phyloP scores from a whole-genome alignment of 2,888 invertebrate genomes.

The Euproctis similis region DNA sequence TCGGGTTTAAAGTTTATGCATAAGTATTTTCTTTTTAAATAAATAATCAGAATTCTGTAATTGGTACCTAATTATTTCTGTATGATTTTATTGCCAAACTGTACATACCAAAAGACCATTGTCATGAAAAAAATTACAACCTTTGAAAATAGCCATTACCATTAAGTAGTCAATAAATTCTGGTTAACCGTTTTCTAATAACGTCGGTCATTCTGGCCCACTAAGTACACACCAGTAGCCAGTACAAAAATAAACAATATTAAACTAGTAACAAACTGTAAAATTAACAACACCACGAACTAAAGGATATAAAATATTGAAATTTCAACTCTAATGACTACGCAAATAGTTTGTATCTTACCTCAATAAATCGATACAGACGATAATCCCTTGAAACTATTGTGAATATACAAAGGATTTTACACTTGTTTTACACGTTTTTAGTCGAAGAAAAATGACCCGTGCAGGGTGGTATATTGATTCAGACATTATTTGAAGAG shows the following conservation, averaged over 20 bases:
- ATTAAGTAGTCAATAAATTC: too few species aligned
- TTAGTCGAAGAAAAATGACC: conserved; percentile 18
- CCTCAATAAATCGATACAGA: conserved; percentile 21
- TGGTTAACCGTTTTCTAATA: neutral
- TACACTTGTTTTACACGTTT: neutral
- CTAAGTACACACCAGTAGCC: conserved; percentile 14
- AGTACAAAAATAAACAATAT: conserved; percentile 20
- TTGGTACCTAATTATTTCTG: too few species aligned
- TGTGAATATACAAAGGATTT: conserved; percentile 16
- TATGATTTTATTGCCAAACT: too few species aligned
- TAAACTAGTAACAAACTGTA: conserved; percentile 23
- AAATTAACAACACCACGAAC: conserved; percentile 26
- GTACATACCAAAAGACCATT: too few species aligned
- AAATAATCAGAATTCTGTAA: too few species aligned
- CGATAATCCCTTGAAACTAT: conserved; percentile 15
- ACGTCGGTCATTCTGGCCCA: neutral
- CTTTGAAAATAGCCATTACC: too few species aligned
- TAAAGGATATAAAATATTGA: conserved; percentile 41
- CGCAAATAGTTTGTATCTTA: conserved; percentile 46
- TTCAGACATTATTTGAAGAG: conserved; percentile 54
- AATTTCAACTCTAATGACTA: conserved; percentile 46
- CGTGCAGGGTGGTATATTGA: conserved; percentile 37
- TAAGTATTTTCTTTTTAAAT: too few species aligned
- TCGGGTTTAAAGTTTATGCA: too few species aligned
- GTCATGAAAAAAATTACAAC: too few species aligned